Evolutionary conservation across 2,888 invertebrate genomes (phyloP).

Genomic region (Alsophila aescularia): DNA sequence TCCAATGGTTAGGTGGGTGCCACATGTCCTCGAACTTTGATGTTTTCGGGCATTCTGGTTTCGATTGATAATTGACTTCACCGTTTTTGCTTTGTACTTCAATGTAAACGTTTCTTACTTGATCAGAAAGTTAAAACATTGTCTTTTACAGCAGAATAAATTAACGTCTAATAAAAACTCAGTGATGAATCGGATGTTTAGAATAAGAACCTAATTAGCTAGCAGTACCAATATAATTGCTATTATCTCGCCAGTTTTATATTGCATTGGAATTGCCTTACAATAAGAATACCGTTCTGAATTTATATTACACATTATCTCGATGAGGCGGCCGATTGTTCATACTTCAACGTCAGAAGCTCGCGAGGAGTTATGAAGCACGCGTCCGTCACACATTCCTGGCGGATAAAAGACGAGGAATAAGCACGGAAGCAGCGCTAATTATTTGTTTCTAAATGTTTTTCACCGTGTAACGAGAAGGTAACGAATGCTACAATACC

Average conservation of each 20-base stretch:
- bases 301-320: conserved; percentile 72
- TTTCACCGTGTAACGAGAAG: conserved; percentile 59
- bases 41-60: no score
- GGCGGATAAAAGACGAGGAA: conserved; percentile 54
- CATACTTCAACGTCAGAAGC: conserved; percentile 50
- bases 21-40: no score
- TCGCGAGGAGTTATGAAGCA: conserved; percentile 61
- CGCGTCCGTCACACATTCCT: conserved; percentile 59
- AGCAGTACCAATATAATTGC: conserved; percentile 51
- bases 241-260: conserved; percentile 53
- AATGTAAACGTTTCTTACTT: background rate
- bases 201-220: conserved; percentile 53
- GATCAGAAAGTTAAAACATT: background rate
- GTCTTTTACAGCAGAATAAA: background rate
- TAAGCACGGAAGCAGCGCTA: conserved; percentile 59
- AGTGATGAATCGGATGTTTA: conserved; percentile 33
- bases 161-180: conserved; percentile 4
- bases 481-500: conserved; percentile 62
- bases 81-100: background rate
- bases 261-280: conserved; percentile 46
- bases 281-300: conserved; percentile 62
- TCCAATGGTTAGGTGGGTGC: no score
- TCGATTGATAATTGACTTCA: no score
- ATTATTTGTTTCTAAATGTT: conserved; percentile 65
- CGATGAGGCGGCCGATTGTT: conserved; percentile 53